Evolutionary conservation across 1,140 invertebrate species (phyloP).

Genomic region (Mercenaria mercenaria): DNA sequence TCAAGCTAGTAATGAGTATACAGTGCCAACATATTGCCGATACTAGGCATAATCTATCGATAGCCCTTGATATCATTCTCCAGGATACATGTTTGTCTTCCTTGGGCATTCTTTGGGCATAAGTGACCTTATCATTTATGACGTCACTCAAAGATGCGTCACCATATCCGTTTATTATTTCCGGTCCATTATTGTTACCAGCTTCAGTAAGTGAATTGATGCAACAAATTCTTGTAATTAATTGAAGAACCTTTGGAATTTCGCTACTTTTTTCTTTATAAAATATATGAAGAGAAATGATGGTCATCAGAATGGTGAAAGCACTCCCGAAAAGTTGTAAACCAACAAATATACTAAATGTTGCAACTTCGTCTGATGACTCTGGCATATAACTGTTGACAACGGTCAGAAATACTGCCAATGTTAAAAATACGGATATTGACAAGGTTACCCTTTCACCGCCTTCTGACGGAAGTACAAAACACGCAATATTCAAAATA

Average conservation of each 20-base stretch:
- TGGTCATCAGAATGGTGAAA: constrained; percentile 31
- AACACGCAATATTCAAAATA: constrained; percentile 51
- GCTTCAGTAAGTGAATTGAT: neutral
- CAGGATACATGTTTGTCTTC: neutral
- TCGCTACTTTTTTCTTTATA: neutral
- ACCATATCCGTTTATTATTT: neutral
- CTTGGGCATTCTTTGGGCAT: neutral
- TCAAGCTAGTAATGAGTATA: neutral
- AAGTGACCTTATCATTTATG: neutral
- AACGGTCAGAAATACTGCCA: constrained; percentile 65
- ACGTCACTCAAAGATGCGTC: neutral
- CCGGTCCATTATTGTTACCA: neutral
- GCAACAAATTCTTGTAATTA: neutral
- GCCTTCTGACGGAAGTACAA: constrained; percentile 59
- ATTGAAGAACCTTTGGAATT: neutral
- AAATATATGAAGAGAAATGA: constrained; percentile 45
- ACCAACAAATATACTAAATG: constrained; percentile 83
- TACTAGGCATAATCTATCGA: constrained; percentile 29
- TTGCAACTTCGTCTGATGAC: constrained; percentile 63
- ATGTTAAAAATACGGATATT: constrained; percentile 68
- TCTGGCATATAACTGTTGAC: constrained; percentile 61
- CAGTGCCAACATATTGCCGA: constrained; percentile 44
- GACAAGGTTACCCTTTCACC: constrained; percentile 70
- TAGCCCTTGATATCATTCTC: constrained; percentile 37
- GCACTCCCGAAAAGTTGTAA: constrained; percentile 53